Conservation (phyloP, 2,797 vertebrate species). For the Nasua narica region DNA sequence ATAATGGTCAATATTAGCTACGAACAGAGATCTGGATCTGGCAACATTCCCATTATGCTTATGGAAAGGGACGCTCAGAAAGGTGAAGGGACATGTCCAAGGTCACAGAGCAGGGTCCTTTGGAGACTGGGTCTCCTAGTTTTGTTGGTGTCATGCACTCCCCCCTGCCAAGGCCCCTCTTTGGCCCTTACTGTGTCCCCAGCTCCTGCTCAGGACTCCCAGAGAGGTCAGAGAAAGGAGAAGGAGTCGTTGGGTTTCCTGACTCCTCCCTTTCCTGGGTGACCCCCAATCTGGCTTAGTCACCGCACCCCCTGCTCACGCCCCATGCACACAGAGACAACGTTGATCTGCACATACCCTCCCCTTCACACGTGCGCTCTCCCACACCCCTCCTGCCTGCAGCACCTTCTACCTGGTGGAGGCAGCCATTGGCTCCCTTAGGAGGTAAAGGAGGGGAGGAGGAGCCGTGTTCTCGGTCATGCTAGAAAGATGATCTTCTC, state of each 20-base stretch:
- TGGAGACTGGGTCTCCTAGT: not conserved
- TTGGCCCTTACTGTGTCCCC: too few species aligned
- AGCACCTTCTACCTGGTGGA: not conserved
- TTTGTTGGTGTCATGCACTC: not conserved
- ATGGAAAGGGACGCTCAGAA: not conserved
- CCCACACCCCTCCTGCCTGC: too few species aligned
- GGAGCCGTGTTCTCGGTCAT: not conserved
- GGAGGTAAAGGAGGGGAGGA: not conserved
- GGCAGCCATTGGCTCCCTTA: not conserved
- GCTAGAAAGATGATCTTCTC: not conserved
- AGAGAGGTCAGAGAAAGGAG: not conserved
- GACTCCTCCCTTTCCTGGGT: not conserved
- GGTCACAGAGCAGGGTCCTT: not conserved
- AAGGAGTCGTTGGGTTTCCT: not conserved
- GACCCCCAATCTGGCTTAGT: not conserved
- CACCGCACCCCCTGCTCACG: accelerated
- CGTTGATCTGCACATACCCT: too few species aligned
- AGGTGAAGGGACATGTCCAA: not conserved
- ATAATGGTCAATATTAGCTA: not conserved
- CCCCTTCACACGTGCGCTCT: too few species aligned
- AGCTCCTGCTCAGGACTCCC: not conserved
- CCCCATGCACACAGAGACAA: too few species aligned
- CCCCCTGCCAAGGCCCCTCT: not conserved
- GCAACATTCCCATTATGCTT: not conserved
- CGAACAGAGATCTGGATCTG: not conserved